Base-by-base conservation (phyloP, 1,140 invertebrate genomes). In the Coboldia fuscipes region DNA sequence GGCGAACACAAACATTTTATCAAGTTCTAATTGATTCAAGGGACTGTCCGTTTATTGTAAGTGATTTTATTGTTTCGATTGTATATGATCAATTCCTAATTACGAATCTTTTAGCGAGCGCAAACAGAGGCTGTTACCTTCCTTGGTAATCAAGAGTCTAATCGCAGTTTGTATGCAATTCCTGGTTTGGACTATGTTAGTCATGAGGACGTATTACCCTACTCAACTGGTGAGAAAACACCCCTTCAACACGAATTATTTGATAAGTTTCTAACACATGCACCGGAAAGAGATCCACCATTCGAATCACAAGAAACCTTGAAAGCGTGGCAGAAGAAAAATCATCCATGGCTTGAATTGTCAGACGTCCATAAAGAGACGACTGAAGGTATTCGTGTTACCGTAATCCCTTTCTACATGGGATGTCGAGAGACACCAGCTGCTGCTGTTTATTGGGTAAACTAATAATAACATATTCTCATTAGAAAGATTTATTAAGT, bases 41-140 rank as follows among this genome's bases (percentile, higher is more conserved):
- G 51, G 92, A 97, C 64, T 90, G 85, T 54, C 89, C 89, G 16
- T 86, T 77, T 57, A 92, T 96, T 61, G 84, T 90, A 68, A 74
- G 75, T 69, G 32, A 13, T 31, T 39, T 32, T 33, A 28, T n/a
- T n/a, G n/a, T n/a, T n/a, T n/a, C n/a, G n/a, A n/a, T n/a, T n/a
- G n/a, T n/a, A n/a, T n/a, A n/a, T 34, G 6, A 8, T 5, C 32
- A 14, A 33, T 3, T 36, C 19, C 30, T 28, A 12, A 27, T 27
- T 35, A 17, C 22, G 16, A 35, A 46, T 24, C 46, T 49, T 60
- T 15, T 45, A 92, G 84, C 68, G 88, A 49, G 85, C 88, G 5
- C 89, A 94, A 63, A 90, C 88, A 26, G 89, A 96, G 63, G 84
- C 89, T 20, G 90, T 97, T 1, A 96, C 92, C n/a, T 96, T 97